These are phyloP conservation scores for Plecotus auritus DNA, from an alignment of 2,113 vertebrate genomes.

Conservation along the genomic window DNA sequence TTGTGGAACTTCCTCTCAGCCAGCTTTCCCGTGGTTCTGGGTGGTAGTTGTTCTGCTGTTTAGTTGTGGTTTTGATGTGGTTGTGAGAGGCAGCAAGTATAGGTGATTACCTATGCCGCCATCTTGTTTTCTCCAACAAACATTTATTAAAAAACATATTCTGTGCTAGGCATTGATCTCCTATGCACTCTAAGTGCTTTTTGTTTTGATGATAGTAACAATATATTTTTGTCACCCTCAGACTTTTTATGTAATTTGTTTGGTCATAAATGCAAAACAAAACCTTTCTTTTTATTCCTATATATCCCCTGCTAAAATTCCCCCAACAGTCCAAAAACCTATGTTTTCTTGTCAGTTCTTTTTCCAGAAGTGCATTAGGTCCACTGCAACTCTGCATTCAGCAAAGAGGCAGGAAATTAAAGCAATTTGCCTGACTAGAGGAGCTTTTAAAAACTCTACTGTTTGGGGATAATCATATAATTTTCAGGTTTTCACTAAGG, in stretches of 20 bases:
- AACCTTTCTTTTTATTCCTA: not conserved
- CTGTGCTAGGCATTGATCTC: not conserved
- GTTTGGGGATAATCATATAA: conserved; percentile 17
- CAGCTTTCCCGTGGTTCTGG: too few species aligned
- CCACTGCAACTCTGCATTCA: not conserved
- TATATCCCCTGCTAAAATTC: not conserved
- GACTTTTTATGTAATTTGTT: conserved; percentile 10
- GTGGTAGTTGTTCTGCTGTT: too few species aligned
- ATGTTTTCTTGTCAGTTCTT: conserved; percentile 29
- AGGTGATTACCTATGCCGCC: too few species aligned
- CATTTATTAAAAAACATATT: not conserved
- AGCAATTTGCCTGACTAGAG: not conserved
- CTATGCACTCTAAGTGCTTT: not conserved
- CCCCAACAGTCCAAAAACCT: not conserved
- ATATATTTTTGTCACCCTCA: conserved; percentile 6
- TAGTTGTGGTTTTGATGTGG: too few species aligned
- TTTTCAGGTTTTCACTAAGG: conserved; percentile 56
- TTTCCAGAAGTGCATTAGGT: conserved; percentile 1
- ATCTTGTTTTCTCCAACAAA: not conserved
- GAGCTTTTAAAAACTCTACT: conserved; percentile 31
- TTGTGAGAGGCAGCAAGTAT: too few species aligned
- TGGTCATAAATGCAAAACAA: conserved; percentile 14
- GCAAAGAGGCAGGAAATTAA: conserved; percentile 1
- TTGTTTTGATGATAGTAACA: not conserved
- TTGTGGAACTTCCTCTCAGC: too few species aligned